Evolutionary conservation across 2,888 invertebrate species (phyloP).

Genomic region (Antheraea yamamai): DNA sequence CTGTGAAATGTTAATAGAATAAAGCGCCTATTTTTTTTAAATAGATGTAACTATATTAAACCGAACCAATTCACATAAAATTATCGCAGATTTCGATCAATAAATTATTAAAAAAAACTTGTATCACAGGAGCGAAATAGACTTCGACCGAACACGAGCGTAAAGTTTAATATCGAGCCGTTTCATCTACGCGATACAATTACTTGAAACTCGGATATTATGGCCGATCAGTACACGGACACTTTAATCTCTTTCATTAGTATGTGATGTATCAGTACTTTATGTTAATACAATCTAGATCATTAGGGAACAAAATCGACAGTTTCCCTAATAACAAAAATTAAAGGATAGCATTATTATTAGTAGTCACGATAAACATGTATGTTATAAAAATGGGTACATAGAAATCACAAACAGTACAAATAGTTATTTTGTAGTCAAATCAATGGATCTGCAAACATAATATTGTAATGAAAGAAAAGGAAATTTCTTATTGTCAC

Average conservation of each 20-base stretch:
- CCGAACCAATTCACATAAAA: neutral
- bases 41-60: neutral
- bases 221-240: conserved; percentile 17
- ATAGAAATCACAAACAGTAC: neutral
- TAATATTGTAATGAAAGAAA: no score
- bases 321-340: no score
- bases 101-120: neutral
- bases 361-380: no score
- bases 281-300: neutral
- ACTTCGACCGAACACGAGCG: neutral
- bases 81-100: neutral
- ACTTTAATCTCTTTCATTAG: conserved; percentile 12
- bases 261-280: neutral
- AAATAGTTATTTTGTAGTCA: neutral
- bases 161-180: conserved; percentile 17
- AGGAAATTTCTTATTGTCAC: no score
- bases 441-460: neutral
- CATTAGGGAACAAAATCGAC: no score
- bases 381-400: neutral
- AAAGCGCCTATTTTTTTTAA: no score
- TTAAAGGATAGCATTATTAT: no score
- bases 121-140: neutral
- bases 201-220: conserved; percentile 19
- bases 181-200: conserved; percentile 19
- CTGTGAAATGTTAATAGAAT: neutral